Evolutionary conservation across 2,113 vertebrate genomes (phyloP), one percentile per base, ranked within the genome.

Genomic region (Pelmatolapia mariae): DNA sequence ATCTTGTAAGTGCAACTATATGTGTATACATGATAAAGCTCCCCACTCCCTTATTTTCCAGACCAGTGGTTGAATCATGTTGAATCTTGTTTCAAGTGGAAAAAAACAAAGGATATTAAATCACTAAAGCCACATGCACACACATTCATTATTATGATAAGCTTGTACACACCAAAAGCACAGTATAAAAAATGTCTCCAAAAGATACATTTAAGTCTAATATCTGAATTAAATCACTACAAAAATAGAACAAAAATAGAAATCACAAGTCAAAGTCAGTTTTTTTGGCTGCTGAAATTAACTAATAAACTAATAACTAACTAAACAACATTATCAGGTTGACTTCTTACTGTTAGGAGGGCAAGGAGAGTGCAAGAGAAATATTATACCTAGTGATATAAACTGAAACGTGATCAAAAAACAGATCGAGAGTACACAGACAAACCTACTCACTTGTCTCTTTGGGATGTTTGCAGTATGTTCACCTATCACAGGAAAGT

Each of bases 31-130:
- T 86, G 90, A 96, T 91, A 76, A 90, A 88, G 79, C 84, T 93
- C 83, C 88, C 92, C 78, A 94, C 89, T 80, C 83, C 43, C 68
- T 91, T 85, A 93, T 95, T 95, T 96, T 96, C 93, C 93, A 92
- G 91, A 90, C 94, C 93, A 95, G 81, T 94, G 93, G 80, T 15
- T 91, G 68, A 94, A 94, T 94, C 81, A 93, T 89, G 84, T 82
- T 52, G 24, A 89, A 93, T 86, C 79, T 47, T 36, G 89, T 91
- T 89, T 92, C 31, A 86, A 88, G 88, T 87, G 78, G 61, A 84
- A 90, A 88, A 81, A 78, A 87, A 76, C 82, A 84, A 89, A 83
- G 52, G 83, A 5, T 43, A 90, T 90, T 40, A 81, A 86, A 81
- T 90, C 84, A 87, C 84, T 78, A 85, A 71, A 8, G 82, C 50